Base-by-base conservation (phyloP, 2,113 vertebrate species). In the Gopherus flavomarginatus region DNA sequence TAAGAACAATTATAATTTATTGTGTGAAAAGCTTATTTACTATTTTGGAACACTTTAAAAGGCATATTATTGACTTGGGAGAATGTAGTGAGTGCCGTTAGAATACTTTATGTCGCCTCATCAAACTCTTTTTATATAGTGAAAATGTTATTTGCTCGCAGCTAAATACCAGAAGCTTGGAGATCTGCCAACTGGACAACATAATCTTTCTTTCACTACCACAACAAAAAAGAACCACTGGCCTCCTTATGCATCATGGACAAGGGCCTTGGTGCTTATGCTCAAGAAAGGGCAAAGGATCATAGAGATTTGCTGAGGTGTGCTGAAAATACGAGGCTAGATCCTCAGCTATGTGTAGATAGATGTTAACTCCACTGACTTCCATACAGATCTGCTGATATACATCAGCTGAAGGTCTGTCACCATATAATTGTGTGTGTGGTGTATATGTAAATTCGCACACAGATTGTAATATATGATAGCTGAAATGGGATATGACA, bases 101-200 rank as follows among this genome's bases (percentile, higher is more conserved):
- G 89, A 96, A 95, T 89, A 94, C 75, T 98, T 97, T 95, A 96
- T 97, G 90, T 93, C 97, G 85, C 97, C 94, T 97, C 96, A 98
- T 97, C 97, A 98, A 95, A 97, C 93, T 89, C 29, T 85, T 92
- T 97, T 97, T 96, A 94, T 94, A 69, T 72, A 94, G 86, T 95
- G 81, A 96, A 94, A 96, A 91, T 86, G 89, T 97, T 92, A 90
- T 88, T 97, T 95, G 59, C 95, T 97, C 27, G 91, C 89, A 98
- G 95, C 91, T 95, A 96, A 97, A 97, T 82, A 95, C 86, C 94
- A 97, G 92, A 94, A 96, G 81, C 93, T 95, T 92, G 85, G 95
- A 0, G 2, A 94, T 1, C 9, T 81, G 79, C 85, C 88, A 95
- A 95, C 79, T 96, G 86, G 96, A 96, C 97, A 98, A 95, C 88